Evolutionary conservation across 2,113 vertebrate genomes (phyloP), one percentile per base, ranked within the genome.

Genomic region (Rhinoderma darwinii): DNA sequence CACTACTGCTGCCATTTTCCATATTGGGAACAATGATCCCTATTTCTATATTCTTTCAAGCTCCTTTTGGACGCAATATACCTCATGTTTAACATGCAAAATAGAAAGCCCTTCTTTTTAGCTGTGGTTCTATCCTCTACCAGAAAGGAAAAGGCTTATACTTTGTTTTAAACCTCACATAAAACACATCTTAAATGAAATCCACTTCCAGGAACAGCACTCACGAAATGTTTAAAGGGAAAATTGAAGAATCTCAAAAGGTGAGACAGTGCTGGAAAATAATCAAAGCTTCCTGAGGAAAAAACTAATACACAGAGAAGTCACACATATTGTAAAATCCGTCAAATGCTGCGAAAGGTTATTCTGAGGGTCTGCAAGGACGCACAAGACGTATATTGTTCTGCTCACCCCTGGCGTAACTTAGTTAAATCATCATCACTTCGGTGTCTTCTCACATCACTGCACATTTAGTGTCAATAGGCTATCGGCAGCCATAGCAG

Each of bases 131-230:
- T 39, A 17, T 25, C 1, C 7, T 22, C 66, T 10, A 70, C 66
- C 66, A 70, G 32, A 70, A 70, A 39, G 66, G 35, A 70, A n/a
- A 70, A 39, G 35, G n/a, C 66, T 70, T 70, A 10, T 37, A 68
- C 61, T 5, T 35, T 35, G 30, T 35, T 18, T 32, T 68, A 68
- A 35, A 35, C 63, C 25, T 68, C 59, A 61, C 11, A 63, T 63
- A 63, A 63, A 63, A 63, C 27, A 63, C 61, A 30, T 63, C 61
- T 63, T 30, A 63, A 70, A 70, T 37, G 2, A 74, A 43, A 74
- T n/a, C 10, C 39, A 74, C 18, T 12, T 43, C 37, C 72, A 74
- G 39, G 39, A 41, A 43, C 39, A 44, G 39, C 39, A 74, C 11
- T 20, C 2, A 12, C 9, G 37, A 20, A 43, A 41, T 41, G 70